These are phyloP conservation scores for Xylota sylvarum DNA, from an alignment of 2,888 invertebrate genomes.

Conservation along the genomic window DNA sequence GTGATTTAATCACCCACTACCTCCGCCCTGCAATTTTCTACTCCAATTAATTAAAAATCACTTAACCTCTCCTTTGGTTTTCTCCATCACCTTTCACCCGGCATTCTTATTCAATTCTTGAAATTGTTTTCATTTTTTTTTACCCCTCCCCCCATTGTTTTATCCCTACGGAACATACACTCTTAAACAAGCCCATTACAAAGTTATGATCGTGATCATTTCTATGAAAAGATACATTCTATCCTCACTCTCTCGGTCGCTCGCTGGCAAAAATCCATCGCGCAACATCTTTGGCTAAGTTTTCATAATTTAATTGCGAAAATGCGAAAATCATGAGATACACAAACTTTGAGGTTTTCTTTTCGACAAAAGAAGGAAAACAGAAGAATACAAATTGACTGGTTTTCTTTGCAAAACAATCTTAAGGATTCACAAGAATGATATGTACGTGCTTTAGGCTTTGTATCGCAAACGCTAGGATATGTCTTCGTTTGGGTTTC, in stretches of 20 bases:
- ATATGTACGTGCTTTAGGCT: slow-evolving; percentile 1
- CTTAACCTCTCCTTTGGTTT: slow-evolving; percentile 56
- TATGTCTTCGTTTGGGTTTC: slow-evolving; percentile 19
- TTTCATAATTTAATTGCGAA: slow-evolving; percentile 62
- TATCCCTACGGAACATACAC: neutral
- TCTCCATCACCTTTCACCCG: neutral
- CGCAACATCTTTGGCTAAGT: slow-evolving; percentile 48
- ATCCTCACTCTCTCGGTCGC: no score
- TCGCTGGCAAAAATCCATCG: slow-evolving; percentile 44
- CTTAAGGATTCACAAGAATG: slow-evolving; percentile 30
- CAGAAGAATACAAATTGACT: slow-evolving; percentile 11
- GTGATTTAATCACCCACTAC: slow-evolving; percentile 13
- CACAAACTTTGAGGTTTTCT: slow-evolving; percentile 47
- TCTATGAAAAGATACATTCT: slow-evolving; percentile 41
- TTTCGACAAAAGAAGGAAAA: neutral
- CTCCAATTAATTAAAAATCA: slow-evolving; percentile 72
- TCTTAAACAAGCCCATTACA: slow-evolving; percentile 45
- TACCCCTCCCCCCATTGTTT: neutral
- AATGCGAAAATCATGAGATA: slow-evolving; percentile 40
- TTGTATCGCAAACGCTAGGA: neutral
- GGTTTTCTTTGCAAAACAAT: slow-evolving; percentile 42
- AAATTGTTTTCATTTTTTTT: slow-evolving; percentile 16
- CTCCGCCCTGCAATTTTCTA: slow-evolving; percentile 40
- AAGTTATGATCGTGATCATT: slow-evolving; percentile 41
- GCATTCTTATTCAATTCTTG: slow-evolving; percentile 32